phyloP scores from a whole-genome alignment of 2,113 vertebrate species.

The Quiscalus mexicanus region DNA sequence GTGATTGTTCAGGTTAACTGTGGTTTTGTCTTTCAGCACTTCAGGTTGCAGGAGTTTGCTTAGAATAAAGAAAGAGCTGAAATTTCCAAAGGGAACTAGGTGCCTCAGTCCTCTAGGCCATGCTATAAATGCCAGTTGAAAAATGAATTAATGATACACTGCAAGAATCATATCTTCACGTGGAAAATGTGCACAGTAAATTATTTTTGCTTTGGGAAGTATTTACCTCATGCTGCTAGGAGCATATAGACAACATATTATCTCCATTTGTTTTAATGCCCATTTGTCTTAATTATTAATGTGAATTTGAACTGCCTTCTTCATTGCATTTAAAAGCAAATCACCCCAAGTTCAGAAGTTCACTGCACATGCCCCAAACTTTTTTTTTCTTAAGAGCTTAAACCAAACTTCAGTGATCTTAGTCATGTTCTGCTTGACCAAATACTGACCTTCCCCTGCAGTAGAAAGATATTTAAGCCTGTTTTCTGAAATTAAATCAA shows the following conservation, averaged over 20 bases:
- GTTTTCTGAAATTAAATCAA: constrained; percentile 68
- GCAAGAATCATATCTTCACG: neutral
- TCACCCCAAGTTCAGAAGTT: constrained; percentile 75
- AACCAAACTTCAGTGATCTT: constrained; percentile 48
- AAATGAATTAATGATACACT: constrained; percentile 16
- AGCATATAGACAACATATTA: constrained; percentile 57
- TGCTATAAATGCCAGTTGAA: neutral
- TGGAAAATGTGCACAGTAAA: constrained; percentile 23
- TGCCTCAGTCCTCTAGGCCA: neutral
- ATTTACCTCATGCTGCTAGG: constrained; percentile 57
- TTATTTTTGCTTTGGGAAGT: constrained; percentile 21
- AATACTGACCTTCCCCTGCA: constrained; percentile 62
- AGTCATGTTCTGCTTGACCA: constrained; percentile 68
- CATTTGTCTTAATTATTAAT: constrained; percentile 73
- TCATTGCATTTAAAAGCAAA: constrained; percentile 19
- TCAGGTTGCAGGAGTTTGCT: neutral
- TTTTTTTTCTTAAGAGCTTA: constrained; percentile 45
- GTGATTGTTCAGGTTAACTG: neutral
- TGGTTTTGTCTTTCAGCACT: neutral
- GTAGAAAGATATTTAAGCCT: constrained; percentile 53
- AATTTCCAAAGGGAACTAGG: neutral
- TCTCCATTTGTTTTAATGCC: constrained; percentile 77
- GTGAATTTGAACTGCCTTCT: constrained; percentile 47
- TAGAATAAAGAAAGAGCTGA: neutral
- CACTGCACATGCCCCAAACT: constrained; percentile 53